These are phyloP conservation scores for Archocentrus centrarchus DNA, from an alignment of 2,113 vertebrate species.

Conservation along the genomic window DNA sequence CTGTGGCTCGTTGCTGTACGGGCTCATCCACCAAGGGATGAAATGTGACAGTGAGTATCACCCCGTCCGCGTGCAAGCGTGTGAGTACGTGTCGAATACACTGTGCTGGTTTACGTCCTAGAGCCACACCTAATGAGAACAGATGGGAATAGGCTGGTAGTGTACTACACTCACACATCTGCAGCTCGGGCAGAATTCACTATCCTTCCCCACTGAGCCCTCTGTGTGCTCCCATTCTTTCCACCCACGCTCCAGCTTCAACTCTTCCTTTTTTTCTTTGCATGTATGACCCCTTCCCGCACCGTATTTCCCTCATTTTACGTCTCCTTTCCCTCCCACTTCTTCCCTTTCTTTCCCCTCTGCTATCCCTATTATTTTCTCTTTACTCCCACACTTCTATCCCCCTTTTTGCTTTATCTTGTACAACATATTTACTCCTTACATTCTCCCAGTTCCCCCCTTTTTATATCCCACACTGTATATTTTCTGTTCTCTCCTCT, in stretches of 20 bases:
- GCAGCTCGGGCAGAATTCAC: slow-evolving; percentile 43
- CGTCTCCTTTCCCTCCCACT: background rate
- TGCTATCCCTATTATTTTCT: background rate
- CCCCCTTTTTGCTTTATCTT: background rate
- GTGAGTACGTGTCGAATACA: slow-evolving; percentile 20
- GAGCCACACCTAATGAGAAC: slow-evolving; percentile 61
- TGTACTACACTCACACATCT: slow-evolving; percentile 42
- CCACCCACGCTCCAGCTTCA: slow-evolving; percentile 45
- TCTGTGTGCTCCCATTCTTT: slow-evolving; percentile 49
- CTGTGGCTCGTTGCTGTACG: slow-evolving; percentile 95
- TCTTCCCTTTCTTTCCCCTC: background rate
- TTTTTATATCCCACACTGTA: background rate
- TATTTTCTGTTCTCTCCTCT: background rate
- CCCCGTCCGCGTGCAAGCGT: background rate
- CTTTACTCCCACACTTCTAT: background rate
- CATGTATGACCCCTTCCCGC: slow-evolving; percentile 19
- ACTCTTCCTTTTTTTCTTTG: slow-evolving; percentile 22
- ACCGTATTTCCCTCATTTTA: background rate
- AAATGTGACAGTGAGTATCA: slow-evolving; percentile 97
- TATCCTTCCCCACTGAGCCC: slow-evolving; percentile 21
- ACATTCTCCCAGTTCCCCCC: background rate
- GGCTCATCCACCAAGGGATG: slow-evolving; percentile 98
- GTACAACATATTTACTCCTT: background rate
- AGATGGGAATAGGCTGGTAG: slow-evolving; percentile 68
- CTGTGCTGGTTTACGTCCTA: slow-evolving; percentile 42